Evolutionary conservation across 2,888 invertebrate species (phyloP).

Genomic region (Endotricha flammealis): DNA sequence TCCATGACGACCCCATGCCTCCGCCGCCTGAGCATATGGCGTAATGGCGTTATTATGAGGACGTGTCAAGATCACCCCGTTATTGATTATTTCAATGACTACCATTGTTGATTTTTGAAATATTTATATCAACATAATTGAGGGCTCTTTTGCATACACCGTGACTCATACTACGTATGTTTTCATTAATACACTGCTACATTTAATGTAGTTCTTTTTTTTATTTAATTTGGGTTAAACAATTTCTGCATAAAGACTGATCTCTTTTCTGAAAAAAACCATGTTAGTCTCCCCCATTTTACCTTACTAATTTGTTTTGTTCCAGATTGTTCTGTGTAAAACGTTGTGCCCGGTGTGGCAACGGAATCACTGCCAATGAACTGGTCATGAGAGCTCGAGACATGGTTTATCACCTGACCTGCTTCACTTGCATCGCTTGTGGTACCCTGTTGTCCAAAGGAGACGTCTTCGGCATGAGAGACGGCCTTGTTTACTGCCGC

Average conservation of each 20-base stretch:
- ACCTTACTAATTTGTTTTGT: slow-evolving; percentile 34
- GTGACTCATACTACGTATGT: no score
- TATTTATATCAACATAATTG: no score
- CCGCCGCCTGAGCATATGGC: slow-evolving; percentile 42
- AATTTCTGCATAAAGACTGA: no score
- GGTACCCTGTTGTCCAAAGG: slow-evolving; percentile 90
- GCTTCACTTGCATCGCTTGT: slow-evolving; percentile 93
- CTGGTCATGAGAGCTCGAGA: slow-evolving; percentile 94
- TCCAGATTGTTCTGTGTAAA: slow-evolving; percentile 91
- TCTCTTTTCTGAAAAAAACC: no score
- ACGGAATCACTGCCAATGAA: slow-evolving; percentile 91
- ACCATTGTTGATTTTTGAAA: neutral
- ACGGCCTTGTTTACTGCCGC: slow-evolving; percentile 87
- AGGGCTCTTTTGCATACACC: no score
- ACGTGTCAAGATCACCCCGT: slow-evolving; percentile 23
- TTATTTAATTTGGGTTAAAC: no score
- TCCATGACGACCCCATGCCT: slow-evolving; percentile 10
- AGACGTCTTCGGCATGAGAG: slow-evolving; percentile 93
- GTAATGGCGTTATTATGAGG: slow-evolving; percentile 30
- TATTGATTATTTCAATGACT: neutral
- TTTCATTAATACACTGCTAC: no score
- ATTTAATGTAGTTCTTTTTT: no score
- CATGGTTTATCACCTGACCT: slow-evolving; percentile 91
- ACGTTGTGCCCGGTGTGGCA: slow-evolving; percentile 90
- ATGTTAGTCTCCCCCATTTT: no score